Evolutionary conservation across 2,888 invertebrate species (phyloP), one percentile per base, ranked within the genome.

Genomic region (Platycnemis pennipes): DNA sequence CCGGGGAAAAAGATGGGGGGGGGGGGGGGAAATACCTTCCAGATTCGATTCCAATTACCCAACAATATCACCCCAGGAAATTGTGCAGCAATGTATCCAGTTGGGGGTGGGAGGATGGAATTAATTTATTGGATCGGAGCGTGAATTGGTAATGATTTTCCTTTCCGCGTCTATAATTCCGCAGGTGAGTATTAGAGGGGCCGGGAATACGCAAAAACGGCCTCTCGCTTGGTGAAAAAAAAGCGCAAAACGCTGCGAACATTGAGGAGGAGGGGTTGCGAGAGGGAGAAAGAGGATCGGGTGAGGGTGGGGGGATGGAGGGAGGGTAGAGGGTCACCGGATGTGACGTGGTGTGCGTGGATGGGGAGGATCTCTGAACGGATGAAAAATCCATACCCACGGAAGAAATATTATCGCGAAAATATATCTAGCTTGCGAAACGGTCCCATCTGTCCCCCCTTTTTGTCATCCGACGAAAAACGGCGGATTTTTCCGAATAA

Each of bases 11-110:
- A 77, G 1, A 63, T 22, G 26, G 26, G 26, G 26, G 3, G 26
- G 19, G 19, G 3, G 56, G 22, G 7, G 8, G 31, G 31, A 77
- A 77, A 77, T 31, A 77, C n/a, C 37, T 37, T 31, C 11, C n/a
- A 77, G 77, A 77, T 77, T 37, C 77, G 77, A 77, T 77, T 77
- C 77, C 37, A 77, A 77, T 77, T 77, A 37, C 16, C 77, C 77
- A 26, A 31, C 77, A n/a, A n/a, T 26, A 77, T 37, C 77, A n/a
- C 11, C 37, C 13, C 77, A 77, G 77, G 37, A 77, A 77, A 77
- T 77, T 37, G 77, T 77, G 13, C 16, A 77, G 31, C 31, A 26
- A 77, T 77, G 77, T 31, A 63, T 26, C 63, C 16, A 77, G 77
- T 31, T 31, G 77, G 37, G 37, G 77, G 77, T n/a, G n/a, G n/a